phyloP scores from a whole-genome alignment of 64 coral and sea anemone genomes.

The Porites lutea region DNA sequence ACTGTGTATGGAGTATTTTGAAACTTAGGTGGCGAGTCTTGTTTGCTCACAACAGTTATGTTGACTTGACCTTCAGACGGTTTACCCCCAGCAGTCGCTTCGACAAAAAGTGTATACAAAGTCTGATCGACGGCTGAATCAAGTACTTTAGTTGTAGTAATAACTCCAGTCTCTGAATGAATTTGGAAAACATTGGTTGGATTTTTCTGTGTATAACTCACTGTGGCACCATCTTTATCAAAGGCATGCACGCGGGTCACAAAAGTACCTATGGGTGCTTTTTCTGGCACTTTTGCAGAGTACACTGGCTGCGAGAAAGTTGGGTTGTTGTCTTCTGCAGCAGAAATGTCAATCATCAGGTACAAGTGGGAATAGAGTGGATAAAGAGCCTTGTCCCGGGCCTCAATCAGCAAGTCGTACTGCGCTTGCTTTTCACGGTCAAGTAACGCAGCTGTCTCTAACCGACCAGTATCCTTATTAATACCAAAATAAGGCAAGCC shows the following conservation, averaged over 20 bases:
- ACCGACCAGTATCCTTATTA: constrained; percentile 57
- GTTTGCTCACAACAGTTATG: constrained; percentile 46
- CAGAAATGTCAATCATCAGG: constrained; percentile 66
- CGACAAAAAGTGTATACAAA: constrained; percentile 17
- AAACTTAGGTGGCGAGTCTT: constrained; percentile 52
- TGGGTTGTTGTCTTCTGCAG: constrained; percentile 76
- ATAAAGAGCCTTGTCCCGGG: constrained; percentile 78
- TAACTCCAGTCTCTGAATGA: constrained; percentile 34
- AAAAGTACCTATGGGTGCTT: constrained; percentile 36
- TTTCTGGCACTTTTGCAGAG: constrained; percentile 57
- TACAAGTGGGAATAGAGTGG: constrained; percentile 77
- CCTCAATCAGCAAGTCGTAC: constrained; percentile 76
- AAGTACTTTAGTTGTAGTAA: constrained; percentile 11
- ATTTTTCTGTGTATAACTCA: constrained; percentile 29
- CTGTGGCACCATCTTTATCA: constrained; percentile 27
- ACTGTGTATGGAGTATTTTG: constrained; percentile 42
- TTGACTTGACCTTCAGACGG: constrained; percentile 41
- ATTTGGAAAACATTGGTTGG: constrained; percentile 10
- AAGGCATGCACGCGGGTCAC: constrained; percentile 52
- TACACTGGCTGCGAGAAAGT: constrained; percentile 82
- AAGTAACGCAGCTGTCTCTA: constrained; percentile 51
- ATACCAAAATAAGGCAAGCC: constrained; percentile 83
- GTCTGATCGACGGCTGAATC: constrained; percentile 10
- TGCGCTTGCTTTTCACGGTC: constrained; percentile 72
- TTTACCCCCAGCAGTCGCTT: background rate